Base-by-base conservation (phyloP, 2,113 vertebrate genomes). In the Brachyhypopomus gauderio region DNA sequence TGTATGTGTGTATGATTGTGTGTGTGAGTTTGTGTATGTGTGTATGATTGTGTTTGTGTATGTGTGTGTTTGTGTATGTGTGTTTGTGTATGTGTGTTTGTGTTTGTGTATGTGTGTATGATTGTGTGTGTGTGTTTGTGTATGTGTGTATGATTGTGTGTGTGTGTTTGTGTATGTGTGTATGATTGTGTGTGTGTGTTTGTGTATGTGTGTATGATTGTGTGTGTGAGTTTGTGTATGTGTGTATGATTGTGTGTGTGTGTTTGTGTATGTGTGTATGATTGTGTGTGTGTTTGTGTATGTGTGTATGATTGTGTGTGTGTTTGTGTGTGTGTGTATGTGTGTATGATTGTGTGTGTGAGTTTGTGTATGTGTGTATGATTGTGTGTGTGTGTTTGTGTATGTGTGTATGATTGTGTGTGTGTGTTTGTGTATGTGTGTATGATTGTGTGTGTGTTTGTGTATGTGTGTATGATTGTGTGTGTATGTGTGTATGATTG, bases 141-240 rank as follows among this genome's bases (percentile, higher is more conserved):
- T 34, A 27, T 2, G 30, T 30, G 30, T 30, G 30, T 30, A 30
- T 30, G 30, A 30, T 30, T n/a, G n/a, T 30, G 30, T 30, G 30
- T 30, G 3, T 30, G 30, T 30, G 1, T 30, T 3, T 30, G 30
- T 30, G 3, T 30, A 3, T 30, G 30, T 30, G 30, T 30, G 30
- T 30, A 30, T 52, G 45, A 52, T 52, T 52, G 45, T 52, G 62
- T 52, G 62, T 20, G 0, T 67, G 30, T 60, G 69, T 64, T 81
- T 74, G n/a, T n/a, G n/a, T n/a, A n/a, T n/a, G n/a, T n/a, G n/a
- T n/a, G 67, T 67, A 41, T 52, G 45, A 52, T 52, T 52, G 45
- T 52, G 45, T 56, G 41, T 20, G 76, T 6, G 63, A 30, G 60
- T 52, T 62, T 27, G 64, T 34, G 64, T 34, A 27, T 2, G 30